These are phyloP conservation scores for Listronotus bonariensis DNA, from an alignment of 1,140 invertebrate species.

Conservation along the genomic window DNA sequence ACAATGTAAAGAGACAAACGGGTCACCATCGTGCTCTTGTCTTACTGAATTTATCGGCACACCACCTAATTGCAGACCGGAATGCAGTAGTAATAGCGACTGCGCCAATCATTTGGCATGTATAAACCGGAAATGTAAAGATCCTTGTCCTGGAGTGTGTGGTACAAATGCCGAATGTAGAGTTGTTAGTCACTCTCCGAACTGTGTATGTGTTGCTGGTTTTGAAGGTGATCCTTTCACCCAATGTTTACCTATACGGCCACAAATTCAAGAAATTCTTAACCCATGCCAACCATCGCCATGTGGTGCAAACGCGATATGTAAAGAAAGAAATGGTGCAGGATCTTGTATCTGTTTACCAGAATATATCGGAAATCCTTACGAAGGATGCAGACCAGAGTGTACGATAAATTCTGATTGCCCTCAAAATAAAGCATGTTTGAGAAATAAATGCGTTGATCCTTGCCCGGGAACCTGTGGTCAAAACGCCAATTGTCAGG, in stretches of 20 bases:
- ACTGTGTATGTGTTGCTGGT: slow-evolving; percentile 79
- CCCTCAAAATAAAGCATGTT: slow-evolving; percentile 74
- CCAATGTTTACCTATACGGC: slow-evolving; percentile 60
- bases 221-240: slow-evolving; percentile 80
- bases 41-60: slow-evolving; percentile 67
- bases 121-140: slow-evolving; percentile 69
- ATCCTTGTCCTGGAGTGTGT: slow-evolving; percentile 81
- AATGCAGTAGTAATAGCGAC: slow-evolving; percentile 68
- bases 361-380: slow-evolving; percentile 75
- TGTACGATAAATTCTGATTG: slow-evolving; percentile 80
- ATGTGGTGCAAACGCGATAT: slow-evolving; percentile 71
- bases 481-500: slow-evolving; percentile 73
- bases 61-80: slow-evolving; percentile 69
- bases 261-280: slow-evolving; percentile 52
- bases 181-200: slow-evolving; percentile 67
- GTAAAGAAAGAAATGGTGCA: slow-evolving; percentile 64
- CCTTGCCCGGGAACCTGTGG: slow-evolving; percentile 84
- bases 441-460: slow-evolving; percentile 80
- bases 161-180: slow-evolving; percentile 77
- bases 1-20: slow-evolving; percentile 77
- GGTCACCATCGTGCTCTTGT: slow-evolving; percentile 80
- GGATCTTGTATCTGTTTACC: slow-evolving; percentile 70
- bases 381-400: slow-evolving; percentile 74
- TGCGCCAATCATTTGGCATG: slow-evolving; percentile 66
- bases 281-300: slow-evolving; percentile 67